A percentile compares a stretch with the other conserved stretches of the same genome.
phyloP scores from a whole-genome alignment of 2,797 vertebrate species.

The Phoebastria nigripes region DNA sequence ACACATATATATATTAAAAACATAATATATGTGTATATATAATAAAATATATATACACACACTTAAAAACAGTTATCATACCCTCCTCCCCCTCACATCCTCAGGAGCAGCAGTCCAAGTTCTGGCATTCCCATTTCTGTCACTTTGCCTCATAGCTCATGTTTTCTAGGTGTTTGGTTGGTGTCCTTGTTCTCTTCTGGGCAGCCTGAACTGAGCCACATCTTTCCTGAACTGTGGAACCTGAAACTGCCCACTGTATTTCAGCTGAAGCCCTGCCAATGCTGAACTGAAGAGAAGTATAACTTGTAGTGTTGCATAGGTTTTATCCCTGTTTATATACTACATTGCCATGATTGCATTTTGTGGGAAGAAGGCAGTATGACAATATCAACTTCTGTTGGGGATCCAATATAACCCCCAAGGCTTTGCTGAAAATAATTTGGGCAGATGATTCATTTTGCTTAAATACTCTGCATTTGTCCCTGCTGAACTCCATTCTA shows the following conservation, averaged over 20 bases:
- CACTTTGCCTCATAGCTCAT: accelerated
- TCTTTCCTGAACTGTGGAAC: neutral
- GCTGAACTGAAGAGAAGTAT: neutral
- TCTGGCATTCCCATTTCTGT: neutral
- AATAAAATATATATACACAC: accelerated
- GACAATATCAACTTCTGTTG: neutral
- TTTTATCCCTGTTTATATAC: neutral
- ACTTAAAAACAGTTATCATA: neutral
- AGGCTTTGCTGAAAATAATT: neutral
- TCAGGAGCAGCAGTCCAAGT: neutral
- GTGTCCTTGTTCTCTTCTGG: neutral
- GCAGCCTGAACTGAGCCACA: neutral
- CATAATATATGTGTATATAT: too few relatives aligned
- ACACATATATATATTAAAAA: accelerated
- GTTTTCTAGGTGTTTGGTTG: neutral
- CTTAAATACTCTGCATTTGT: neutral
- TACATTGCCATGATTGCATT: neutral
- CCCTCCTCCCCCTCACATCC: neutral
- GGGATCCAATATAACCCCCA: neutral
- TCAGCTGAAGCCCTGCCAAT: neutral
- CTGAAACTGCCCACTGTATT: neutral
- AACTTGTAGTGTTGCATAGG: neutral
- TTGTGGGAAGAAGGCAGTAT: neutral
- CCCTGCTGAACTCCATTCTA: neutral
- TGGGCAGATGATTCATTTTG: neutral